phyloP scores from a whole-genome alignment of 2,888 invertebrate genomes.

The Drosophila birchii region DNA sequence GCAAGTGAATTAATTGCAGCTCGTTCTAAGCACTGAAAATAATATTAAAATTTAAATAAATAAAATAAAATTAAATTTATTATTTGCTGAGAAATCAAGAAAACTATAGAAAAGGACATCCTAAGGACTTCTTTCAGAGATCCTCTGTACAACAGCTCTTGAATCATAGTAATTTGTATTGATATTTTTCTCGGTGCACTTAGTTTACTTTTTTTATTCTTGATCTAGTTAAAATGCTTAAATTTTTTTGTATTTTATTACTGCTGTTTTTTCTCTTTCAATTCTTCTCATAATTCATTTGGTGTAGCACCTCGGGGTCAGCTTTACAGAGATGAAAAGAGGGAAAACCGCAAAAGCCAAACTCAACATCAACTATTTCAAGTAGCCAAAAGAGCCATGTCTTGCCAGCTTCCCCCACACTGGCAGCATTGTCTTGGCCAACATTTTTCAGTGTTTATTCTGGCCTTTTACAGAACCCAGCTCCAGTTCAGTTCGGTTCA shows the following conservation, averaged over 20 bases:
- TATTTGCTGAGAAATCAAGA: no score
- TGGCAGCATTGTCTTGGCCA: conserved; percentile 55
- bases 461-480: conserved; percentile 73
- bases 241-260: conserved; percentile 9
- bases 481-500: conserved; percentile 32
- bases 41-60: background rate
- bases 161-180: background rate
- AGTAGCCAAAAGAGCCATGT: conserved; percentile 54
- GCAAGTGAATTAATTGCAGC: conserved; percentile 34
- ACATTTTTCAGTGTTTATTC: conserved; percentile 55
- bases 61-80: background rate
- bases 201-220: conserved; percentile 6
- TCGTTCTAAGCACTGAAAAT: conserved; percentile 10
- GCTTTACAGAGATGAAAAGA: conserved; percentile 35
- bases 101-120: no score
- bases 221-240: conserved; percentile 36
- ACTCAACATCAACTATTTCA: conserved; percentile 65
- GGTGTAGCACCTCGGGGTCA: conserved; percentile 47
- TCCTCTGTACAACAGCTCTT: background rate
- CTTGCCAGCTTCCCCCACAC: conserved; percentile 27
- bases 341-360: conserved; percentile 52
- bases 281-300: conserved; percentile 44
- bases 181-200: background rate
- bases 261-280: conserved; percentile 21
- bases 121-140: background rate